Percentiles rank a stretch among this genome's conserved stretches.
Conservation (phyloP, 2,113 vertebrate genomes). For the Syrrhaptes paradoxus region DNA sequence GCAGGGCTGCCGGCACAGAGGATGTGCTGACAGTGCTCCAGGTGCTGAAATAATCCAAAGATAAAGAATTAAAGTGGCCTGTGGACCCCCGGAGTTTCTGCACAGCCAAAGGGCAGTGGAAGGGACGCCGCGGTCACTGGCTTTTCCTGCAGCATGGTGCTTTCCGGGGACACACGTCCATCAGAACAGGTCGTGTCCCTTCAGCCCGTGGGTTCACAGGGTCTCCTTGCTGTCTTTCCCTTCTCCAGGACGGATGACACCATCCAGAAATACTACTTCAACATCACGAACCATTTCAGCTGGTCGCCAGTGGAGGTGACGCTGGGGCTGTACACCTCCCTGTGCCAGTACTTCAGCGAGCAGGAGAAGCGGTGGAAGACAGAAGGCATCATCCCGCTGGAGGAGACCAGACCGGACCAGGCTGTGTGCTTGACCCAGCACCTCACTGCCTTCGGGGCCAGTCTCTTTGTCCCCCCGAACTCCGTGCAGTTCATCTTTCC, state of each 20-base stretch:
- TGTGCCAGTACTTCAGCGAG: constrained; percentile 96
- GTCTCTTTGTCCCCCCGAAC: constrained; percentile 88
- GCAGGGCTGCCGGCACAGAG: not conserved
- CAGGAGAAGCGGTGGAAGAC: constrained; percentile 88
- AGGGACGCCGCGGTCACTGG: accelerated
- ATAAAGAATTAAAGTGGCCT: not conserved
- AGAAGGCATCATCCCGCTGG: constrained; percentile 89
- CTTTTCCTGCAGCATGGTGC: not conserved
- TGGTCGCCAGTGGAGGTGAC: constrained; percentile 80
- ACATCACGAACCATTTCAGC: constrained; percentile 88
- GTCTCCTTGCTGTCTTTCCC: not conserved
- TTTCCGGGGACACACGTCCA: not conserved
- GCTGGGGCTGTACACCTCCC: constrained; percentile 87
- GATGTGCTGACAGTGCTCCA: not conserved
- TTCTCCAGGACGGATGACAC: constrained; percentile 78
- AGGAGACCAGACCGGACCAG: constrained; percentile 86
- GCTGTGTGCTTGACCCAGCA: constrained; percentile 92
- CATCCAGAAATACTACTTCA: constrained; percentile 86
- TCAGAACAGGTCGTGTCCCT: not conserved
- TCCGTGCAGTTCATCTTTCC: constrained; percentile 84
- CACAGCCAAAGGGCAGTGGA: not conserved
- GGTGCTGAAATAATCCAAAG: not conserved
- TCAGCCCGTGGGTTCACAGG: not conserved
- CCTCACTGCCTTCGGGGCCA: constrained; percentile 92
- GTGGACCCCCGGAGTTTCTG: not conserved